Base-by-base conservation (phyloP, 2,113 vertebrate genomes). In the Verasper variegatus region DNA sequence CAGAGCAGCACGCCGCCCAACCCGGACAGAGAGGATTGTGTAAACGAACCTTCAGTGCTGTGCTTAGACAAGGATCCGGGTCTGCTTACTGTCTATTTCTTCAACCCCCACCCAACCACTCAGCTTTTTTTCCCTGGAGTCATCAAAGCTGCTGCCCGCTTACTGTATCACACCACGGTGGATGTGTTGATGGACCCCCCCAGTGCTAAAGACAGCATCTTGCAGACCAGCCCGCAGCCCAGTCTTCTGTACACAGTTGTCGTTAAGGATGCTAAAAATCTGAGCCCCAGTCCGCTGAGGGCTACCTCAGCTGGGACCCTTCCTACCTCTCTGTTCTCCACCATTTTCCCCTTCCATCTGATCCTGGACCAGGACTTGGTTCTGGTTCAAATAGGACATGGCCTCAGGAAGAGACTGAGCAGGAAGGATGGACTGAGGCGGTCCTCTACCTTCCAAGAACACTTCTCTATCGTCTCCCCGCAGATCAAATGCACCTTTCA, bases 321-420 rank as follows among this genome's bases (percentile, higher is more conserved):
- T 77, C 95, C 97, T 15, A 93, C 95, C 26, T 95, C 96, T 6
- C 87, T 98, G 40, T 98, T 99, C 90, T 98, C 97, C 86, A 96
- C 97, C 90, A 97, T 96, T 5, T 99, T 99, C 81, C 98, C 98
- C 0, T 99, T 99, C 90, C 98, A 99, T 83, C 94, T 98, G 85
- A 96, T 99, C 91, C 94, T 99, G 67, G 98, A 99, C 94, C 96
- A 95, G 80, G 97, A 98, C 61, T 94, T 99, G 95, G 91, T 90
- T 71, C 91, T 99, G 86, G 87, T 99, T 75, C 98, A 99, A 82
- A 93, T 99, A 60, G 98, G 98, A 82, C 96, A 97, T 3, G 97
- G 97, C 24, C 95, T 99, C 75, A 91, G 96, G 83, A 96, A 96
- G 91, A 94, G 97, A 83, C 90, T 97, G 74, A 95, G 81, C 67